Evolutionary conservation across 2,113 vertebrate species (phyloP).

Genomic region (Anguilla rostrata): DNA sequence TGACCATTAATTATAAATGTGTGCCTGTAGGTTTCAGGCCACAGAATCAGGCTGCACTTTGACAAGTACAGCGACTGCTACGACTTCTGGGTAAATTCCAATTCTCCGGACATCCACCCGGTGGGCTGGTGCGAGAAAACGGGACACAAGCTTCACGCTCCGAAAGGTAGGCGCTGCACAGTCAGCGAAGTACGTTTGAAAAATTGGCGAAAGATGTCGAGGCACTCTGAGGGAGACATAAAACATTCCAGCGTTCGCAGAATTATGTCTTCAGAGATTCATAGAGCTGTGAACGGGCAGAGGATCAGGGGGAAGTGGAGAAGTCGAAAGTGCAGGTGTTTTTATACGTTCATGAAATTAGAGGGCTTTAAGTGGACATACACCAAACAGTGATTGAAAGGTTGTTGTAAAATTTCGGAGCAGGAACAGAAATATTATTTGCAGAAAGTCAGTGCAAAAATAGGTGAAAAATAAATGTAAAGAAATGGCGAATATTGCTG

Average conservation of each 20-base stretch:
- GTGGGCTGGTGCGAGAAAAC: conserved; percentile 86
- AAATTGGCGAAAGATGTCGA: background rate
- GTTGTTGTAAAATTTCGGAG: background rate
- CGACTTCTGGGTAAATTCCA: conserved; percentile 83
- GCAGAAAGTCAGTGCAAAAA: no score
- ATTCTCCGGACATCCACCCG: conserved; percentile 80
- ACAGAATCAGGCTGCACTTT: conserved; percentile 80
- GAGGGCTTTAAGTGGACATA: background rate
- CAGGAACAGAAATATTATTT: background rate
- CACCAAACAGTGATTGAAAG: background rate
- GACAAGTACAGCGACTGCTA: conserved; percentile 82
- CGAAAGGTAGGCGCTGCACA: conserved; percentile 67
- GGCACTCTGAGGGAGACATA: background rate
- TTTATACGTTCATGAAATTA: background rate
- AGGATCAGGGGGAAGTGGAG: background rate
- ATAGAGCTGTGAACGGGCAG: background rate
- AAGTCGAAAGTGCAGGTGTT: background rate
- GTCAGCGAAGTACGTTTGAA: background rate
- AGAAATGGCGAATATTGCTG: background rate
- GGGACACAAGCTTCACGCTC: conserved; percentile 79
- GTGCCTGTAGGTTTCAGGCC: conserved; percentile 74
- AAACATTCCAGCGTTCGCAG: background rate
- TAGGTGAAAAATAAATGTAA: background rate
- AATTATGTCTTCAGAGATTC: background rate
- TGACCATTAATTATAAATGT: background rate